These are phyloP conservation scores for Epicampocera succincta DNA, from an alignment of 2,888 invertebrate species.

Conservation along the genomic window DNA sequence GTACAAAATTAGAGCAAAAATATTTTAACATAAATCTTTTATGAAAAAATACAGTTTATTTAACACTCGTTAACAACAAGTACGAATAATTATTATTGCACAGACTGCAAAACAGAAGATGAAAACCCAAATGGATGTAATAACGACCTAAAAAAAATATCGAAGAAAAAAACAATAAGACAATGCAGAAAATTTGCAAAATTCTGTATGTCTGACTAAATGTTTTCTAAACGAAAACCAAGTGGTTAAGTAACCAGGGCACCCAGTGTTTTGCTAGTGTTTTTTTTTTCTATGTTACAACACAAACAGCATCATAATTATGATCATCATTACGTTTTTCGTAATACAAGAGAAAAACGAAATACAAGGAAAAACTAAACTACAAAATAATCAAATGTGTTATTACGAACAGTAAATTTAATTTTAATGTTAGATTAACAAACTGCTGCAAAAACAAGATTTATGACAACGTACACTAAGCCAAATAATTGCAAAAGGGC, in stretches of 20 bases:
- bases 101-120: constrained; percentile 18
- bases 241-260: constrained; percentile 10
- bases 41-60: too few species aligned
- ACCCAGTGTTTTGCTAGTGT: constrained; percentile 37
- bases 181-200: constrained; percentile 11
- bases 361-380: background rate
- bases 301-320: background rate
- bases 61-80: too few species aligned
- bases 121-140: constrained; percentile 36
- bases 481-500: background rate
- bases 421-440: constrained; percentile 17
- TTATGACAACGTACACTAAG: constrained; percentile 10
- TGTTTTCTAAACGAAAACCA: constrained; percentile 33
- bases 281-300: constrained; percentile 8
- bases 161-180: constrained; percentile 30
- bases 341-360: constrained; percentile 1
- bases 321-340: background rate
- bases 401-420: constrained; percentile 29
- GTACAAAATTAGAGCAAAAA: too few species aligned
- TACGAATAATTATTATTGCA: too few species aligned
- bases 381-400: constrained; percentile 34
- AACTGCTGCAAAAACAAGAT: background rate
- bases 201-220: constrained; percentile 28
- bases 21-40: too few species aligned
- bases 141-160: constrained; percentile 48